phyloP scores from a whole-genome alignment of 2,888 invertebrate species.

The Protula sp. region DNA sequence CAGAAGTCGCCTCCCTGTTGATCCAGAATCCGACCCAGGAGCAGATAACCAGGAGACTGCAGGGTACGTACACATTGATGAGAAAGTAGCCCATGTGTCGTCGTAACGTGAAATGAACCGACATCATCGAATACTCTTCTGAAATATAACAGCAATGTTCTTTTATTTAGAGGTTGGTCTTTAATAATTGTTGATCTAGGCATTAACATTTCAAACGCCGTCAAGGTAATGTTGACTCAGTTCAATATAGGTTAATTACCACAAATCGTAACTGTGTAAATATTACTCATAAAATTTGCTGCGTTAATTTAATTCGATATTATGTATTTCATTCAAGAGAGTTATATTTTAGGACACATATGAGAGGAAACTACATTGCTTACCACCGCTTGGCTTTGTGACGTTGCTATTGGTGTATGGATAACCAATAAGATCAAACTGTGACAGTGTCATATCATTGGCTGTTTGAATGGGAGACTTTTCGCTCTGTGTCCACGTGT shows the following conservation, averaged over 20 bases:
- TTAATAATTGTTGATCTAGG: too few relatives aligned
- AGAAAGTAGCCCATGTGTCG: slow-evolving; percentile 91
- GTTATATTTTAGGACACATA: too few relatives aligned
- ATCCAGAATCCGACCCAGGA: slow-evolving; percentile 98
- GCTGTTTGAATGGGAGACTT: slow-evolving; percentile 78
- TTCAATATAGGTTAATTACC: too few relatives aligned
- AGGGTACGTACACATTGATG: slow-evolving; percentile 91
- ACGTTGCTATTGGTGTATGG: slow-evolving; percentile 26
- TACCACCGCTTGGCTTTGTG: not conserved
- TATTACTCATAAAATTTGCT: too few relatives aligned
- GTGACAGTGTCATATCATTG: slow-evolving; percentile 84
- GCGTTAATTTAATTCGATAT: too few relatives aligned
- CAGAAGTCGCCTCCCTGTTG: slow-evolving; percentile 88
- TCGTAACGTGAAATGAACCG: slow-evolving; percentile 86
- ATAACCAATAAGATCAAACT: slow-evolving; percentile 74
- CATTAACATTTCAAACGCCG: too few relatives aligned
- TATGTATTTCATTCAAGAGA: too few relatives aligned
- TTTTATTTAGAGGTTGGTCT: too few relatives aligned
- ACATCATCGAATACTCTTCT: slow-evolving; percentile 65
- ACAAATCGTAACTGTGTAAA: too few relatives aligned
- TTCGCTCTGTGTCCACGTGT: slow-evolving; percentile 53
- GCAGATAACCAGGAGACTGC: slow-evolving; percentile 84
- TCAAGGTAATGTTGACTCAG: too few relatives aligned
- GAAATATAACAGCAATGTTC: not conserved
- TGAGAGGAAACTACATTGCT: too few relatives aligned